Base-by-base conservation (phyloP, 1,140 invertebrate species). In the Psilanteris sp. region DNA sequence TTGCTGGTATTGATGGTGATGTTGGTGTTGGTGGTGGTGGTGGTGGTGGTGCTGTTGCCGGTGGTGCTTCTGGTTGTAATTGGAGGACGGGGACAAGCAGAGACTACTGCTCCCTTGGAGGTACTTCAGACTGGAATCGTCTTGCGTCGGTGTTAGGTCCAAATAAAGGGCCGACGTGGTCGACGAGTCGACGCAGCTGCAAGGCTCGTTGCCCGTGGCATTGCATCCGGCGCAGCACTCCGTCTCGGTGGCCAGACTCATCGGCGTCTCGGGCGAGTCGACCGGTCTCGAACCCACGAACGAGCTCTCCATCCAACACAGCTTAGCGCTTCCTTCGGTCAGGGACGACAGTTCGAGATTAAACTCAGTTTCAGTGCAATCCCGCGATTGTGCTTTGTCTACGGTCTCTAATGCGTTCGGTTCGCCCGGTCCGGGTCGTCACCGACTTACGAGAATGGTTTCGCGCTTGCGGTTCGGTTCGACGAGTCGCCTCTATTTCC, bases 221-320 rank as follows among this genome's bases (percentile, higher is more conserved):
- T 85, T 85, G 77, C 86, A 86, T 44, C 78, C 79, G 52, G 82
- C 74, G 44, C 86, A 83, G 74, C 90, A 77, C 82, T 91, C 80
- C 89, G 90, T 82, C 87, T 90, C 77, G 84, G 90, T 81, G 81
- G 89, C 85, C 84, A 84, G 84, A 68, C 89, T 92, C 62, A 93
- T 90, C 16, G 94, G 94, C 57, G 94, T 96, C 86, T 94, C 93
- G 7, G 94, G 95, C 24, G 94, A 95, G 67, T 96, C 94, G 77
- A 96, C 87, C 4, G 94, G 95, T 78, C 94, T 92, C 73, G 92
- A 93, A 67, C 95, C 93, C 66, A 96, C 95, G 88, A 97, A 97
- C 59, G 94, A 96, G 87, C 94, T 96, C 85, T 97, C 96, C 83
- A 97, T 90, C 96, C 96, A 97, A 83, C 94, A 95, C 72, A 91